A percentile compares a stretch with the other conserved stretches of the same genome.
Evolutionary conservation across 2,888 invertebrate genomes (phyloP).

Genomic region (Drosophila paramelanica): DNA sequence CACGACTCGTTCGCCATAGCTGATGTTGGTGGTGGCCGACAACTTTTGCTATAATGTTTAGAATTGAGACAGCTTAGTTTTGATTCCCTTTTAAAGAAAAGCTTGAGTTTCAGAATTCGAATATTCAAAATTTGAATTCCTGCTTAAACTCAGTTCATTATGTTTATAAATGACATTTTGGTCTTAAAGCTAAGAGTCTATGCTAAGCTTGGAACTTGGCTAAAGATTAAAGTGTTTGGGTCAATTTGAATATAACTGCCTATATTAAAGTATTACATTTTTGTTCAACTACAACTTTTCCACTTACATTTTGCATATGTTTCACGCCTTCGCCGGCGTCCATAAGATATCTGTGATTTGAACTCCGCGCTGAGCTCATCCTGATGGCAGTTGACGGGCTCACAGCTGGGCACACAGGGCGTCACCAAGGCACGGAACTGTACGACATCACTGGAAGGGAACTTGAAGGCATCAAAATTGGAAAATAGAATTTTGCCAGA

Average conservation of each 20-base stretch:
- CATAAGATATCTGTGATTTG: constrained; percentile 93
- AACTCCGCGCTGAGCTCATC: constrained; percentile 93
- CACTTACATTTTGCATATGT: constrained; percentile 8
- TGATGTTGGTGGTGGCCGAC: constrained; percentile 28
- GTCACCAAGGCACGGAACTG: constrained; percentile 97
- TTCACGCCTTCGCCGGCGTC: constrained; percentile 80
- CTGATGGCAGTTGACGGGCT: constrained; percentile 95
- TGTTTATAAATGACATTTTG: too few species aligned
- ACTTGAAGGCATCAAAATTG: constrained; percentile 98
- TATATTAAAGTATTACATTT: too few species aligned
- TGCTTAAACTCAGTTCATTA: too few species aligned
- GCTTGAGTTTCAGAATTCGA: too few species aligned
- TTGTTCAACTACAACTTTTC: too few species aligned
- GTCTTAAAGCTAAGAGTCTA: too few species aligned
- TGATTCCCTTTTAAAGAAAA: too few species aligned
- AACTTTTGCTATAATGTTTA: constrained; percentile 3
- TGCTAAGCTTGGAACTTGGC: too few species aligned
- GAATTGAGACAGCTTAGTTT: neutral
- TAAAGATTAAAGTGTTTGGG: too few species aligned
- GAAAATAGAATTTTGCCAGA: constrained; percentile 94
- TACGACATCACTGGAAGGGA: constrained; percentile 97
- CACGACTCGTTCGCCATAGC: constrained; percentile 73
- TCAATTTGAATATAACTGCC: too few species aligned
- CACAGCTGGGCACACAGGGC: constrained; percentile 96
- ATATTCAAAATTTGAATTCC: too few species aligned